Base-by-base conservation (phyloP, 2,797 vertebrate genomes). In the Nyctalus aviator region DNA sequence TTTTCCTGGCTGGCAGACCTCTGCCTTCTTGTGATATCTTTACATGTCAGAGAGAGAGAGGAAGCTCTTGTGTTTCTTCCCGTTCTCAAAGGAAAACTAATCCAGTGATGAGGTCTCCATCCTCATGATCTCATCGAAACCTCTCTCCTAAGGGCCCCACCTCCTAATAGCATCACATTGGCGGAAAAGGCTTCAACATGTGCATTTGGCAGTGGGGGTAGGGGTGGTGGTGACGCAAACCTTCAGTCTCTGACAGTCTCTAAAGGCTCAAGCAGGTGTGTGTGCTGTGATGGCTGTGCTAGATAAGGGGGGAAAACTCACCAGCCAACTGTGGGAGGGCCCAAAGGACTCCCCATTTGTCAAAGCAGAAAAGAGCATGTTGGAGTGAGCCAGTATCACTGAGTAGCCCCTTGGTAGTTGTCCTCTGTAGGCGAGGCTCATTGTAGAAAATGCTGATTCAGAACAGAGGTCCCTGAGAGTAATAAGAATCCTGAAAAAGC, bases 391-490 rank as follows among this genome's bases (percentile, higher is more conserved):
- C 25, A 21, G 48, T 3, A 25, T 53, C 37, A 32, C 0, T 21
- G 41, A 14, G 55, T 46, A 79, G 23, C 15, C 77, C 15, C 12
- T 30, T 32, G 25, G 8, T 72, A 64, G 8, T 46, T 90, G 32
- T 59, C 41, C 15, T 81, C 4, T 8, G 7, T 21, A 90, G 68
- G 46, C 7, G 30, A 81, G 20, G 14, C 20, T 94, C 25, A 11
- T 23, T 13, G 1, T 4, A 66, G 73, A 91, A 93, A 93, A 66
- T 32, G n/a, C 87, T 91, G 91, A 93, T 89, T 96, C 68, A 82
- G 83, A 94, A 46, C 68, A 84, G 59, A 75, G 25, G 21, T 59
- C 84, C 30, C 1, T 53, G 3, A 92, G n/a, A 89, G 53, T 20
- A 82, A 59, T n/a, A 68, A 84, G 23, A n/a, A 88, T 25, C 37